phyloP scores from a whole-genome alignment of 2,113 vertebrate genomes.

The Cichladusa arquata region DNA sequence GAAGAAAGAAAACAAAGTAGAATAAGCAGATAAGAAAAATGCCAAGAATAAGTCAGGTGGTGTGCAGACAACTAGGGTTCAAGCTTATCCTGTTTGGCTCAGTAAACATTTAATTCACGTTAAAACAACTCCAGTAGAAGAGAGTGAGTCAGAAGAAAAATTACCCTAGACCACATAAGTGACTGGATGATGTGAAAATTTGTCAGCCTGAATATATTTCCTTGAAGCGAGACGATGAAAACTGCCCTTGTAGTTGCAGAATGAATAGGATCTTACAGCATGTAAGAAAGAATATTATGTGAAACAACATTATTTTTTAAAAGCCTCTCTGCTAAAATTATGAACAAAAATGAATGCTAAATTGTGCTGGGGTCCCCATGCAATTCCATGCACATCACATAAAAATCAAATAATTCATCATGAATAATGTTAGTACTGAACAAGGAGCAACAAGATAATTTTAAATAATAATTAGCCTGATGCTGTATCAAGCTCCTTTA shows the following conservation, averaged over 20 bases:
- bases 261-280: conserved; percentile 10
- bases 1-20: neutral
- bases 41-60: neutral
- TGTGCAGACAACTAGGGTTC: neutral
- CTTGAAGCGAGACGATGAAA: neutral
- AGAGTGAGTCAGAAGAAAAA: neutral
- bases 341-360: conserved; percentile 20
- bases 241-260: neutral
- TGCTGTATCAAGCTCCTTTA: neutral
- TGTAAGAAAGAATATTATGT: conserved; percentile 38
- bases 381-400: neutral
- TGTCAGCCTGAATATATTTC: conserved; percentile 16
- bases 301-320: conserved; percentile 50
- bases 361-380: conserved; percentile 4
- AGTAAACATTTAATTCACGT: neutral
- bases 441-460: conserved; percentile 39
- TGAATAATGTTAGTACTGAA: conserved; percentile 15
- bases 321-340: conserved; percentile 12
- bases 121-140: neutral
- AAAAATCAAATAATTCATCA: conserved; percentile 46
- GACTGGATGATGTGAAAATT: conserved; percentile 2
- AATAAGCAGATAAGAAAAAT: neutral
- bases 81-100: neutral
- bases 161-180: neutral
- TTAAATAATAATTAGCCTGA: conserved; percentile 53